Evolutionary conservation across 2,113 vertebrate genomes (phyloP).

Genomic region (Sander vitreus): DNA sequence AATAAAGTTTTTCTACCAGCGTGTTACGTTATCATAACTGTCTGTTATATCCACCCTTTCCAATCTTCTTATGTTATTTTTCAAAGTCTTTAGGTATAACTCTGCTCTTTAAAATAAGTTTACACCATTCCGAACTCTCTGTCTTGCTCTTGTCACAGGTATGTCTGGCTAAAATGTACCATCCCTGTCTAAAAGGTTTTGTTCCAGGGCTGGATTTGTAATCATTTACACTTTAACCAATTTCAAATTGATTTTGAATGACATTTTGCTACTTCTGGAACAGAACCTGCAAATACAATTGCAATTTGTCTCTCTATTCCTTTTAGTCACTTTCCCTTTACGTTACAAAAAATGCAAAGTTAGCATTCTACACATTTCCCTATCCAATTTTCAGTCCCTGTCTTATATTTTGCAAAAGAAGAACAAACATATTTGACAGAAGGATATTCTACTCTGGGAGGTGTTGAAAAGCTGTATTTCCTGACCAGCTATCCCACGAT

Average conservation of each 20-base stretch:
- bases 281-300: not conserved
- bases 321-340: not conserved
- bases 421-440: conserved; percentile 42
- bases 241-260: not conserved
- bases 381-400: conserved; percentile 4
- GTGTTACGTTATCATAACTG: not conserved
- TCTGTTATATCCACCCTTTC: not conserved
- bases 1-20: not conserved
- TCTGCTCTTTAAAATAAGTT: not conserved
- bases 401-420: conserved; percentile 55
- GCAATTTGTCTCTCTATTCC: not conserved
- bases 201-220: not conserved
- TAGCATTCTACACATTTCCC: conserved; percentile 33
- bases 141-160: not conserved
- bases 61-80: not conserved
- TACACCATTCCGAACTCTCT: not conserved
- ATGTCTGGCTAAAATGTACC: not conserved
- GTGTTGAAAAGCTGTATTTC: conserved; percentile 67
- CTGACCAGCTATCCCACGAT: conserved; percentile 42
- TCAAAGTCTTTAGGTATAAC: not conserved
- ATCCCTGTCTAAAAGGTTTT: not conserved
- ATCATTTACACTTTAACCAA: not conserved
- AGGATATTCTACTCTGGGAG: conserved; percentile 63
- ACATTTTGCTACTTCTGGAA: not conserved
- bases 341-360: conserved; percentile 23